Base-by-base conservation (phyloP, 2,113 vertebrate species). In the Chascanopsetta lugubris region DNA sequence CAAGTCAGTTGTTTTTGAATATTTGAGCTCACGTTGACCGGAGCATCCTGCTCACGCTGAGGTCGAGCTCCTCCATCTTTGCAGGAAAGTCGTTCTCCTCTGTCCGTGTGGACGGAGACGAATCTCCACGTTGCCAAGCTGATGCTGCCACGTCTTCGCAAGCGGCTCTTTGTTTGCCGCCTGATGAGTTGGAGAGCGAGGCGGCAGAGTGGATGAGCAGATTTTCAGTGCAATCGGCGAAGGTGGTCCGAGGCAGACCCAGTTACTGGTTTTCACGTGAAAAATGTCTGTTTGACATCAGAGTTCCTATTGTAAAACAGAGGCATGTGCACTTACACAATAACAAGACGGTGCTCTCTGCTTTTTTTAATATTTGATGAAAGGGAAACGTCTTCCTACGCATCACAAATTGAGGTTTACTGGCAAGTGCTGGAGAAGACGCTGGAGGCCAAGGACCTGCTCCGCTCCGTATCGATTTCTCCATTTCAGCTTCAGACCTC, bases 401-500 rank as follows among this genome's bases (percentile, higher is more conserved):
- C 30, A 2, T 45, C 18, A 54, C 32, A 56, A 64, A 58, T 12
- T 40, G 29, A 57, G 26, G 3, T 61, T 77, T 50, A 57, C 40
- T 42, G 65, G 49, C 45, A 72, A 20, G 8, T 57, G 36, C n/a
- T 63, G 58, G 38, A 49, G 20, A 22, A 3, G 24, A 60, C 13
- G 36, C 50, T 43, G 9, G 17, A 43, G 54, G 32, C 48, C 61
- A 65, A 69, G 51, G 61, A 51, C 69, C 49, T 47, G 22, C 24
- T 57, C 29, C 53, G 20, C 36, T 53, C 27, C 5, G 18, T 67
- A 83, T 82, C 36, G 82, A 85, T 84, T 21, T 67, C 73, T 83
- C 75, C 53, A 12, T 71, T 80, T 67, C 53, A 68, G 53, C 45
- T 58, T 60, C 46, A 59, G 69, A 62, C 68, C 26, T 40, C 15